Evolutionary conservation across 2,113 vertebrate genomes (phyloP), one percentile per base, ranked within the genome.

Genomic region (Dinomys branickii): DNA sequence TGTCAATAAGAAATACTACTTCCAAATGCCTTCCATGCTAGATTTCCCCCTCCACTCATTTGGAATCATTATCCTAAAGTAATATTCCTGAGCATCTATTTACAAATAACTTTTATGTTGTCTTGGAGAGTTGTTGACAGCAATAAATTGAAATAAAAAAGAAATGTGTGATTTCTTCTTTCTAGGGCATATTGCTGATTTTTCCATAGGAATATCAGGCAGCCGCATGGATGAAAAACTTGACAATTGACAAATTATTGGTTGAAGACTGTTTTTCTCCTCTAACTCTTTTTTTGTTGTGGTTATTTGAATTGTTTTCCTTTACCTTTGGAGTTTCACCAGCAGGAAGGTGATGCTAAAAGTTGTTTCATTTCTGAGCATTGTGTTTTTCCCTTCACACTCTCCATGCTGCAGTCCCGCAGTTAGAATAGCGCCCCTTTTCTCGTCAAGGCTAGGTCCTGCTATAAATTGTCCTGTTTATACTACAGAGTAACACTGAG

Each of bases 81-180:
- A 91, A 86, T 78, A 69, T 93, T 93, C 85, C 81, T 94, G 91
- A 89, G 67, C 91, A 95, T 86, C 73, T 92, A 86, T 95, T 95
- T 97, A 61, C 84, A 94, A 97, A 87, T 97, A 96, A 94, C 77
- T 88, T 96, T 96, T 89, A 88, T 96, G 88, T 91, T 95, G 96
- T 96, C 67, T 95, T 95, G 59, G 97, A 97, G 96, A 97, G 52
- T 82, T 96, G 78, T 89, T 20, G 3, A 97, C 93, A 95, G 67
- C 28, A 91, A 97, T 98, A 97, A 97, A 97, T 88, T 86, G 82
- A 94, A 96, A 95, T 94, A 50, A 96, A 96, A 97, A 91, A 97
- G 89, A 97, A 92, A 83, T 71, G 71, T 83, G 0, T 52, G 78
- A 81, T 87, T 91, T 96, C 80, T 63, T 98, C 88, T 95, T 97